phyloP scores from a whole-genome alignment of 2,113 vertebrate genomes.

The Melanotaenia duboulayi region DNA sequence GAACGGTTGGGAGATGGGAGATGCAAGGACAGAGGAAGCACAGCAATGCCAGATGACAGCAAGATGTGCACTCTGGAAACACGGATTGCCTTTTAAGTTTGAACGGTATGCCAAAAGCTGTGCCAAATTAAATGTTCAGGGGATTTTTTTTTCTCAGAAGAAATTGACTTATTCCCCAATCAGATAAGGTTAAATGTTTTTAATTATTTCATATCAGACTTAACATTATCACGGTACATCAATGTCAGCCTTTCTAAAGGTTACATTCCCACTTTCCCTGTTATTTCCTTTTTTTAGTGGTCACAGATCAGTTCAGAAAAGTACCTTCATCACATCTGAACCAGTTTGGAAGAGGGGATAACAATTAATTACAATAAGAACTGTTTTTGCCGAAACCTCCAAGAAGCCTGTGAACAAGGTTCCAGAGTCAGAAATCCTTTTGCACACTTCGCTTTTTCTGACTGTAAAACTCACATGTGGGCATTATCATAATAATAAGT shows the following conservation, averaged over 20 bases:
- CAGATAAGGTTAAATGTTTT: not conserved
- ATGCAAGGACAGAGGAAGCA: conserved; percentile 6
- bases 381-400: conserved; percentile 22
- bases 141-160: not conserved
- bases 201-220: conserved; percentile 11
- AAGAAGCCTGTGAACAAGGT: conserved; percentile 39
- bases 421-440: conserved; percentile 8
- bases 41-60: not conserved
- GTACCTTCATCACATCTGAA: not conserved
- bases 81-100: not conserved
- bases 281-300: conserved; percentile 3
- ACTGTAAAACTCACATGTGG: conserved; percentile 9
- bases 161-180: not conserved
- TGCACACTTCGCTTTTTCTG: conserved; percentile 6
- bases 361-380: conserved; percentile 45
- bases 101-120: conserved; percentile 1
- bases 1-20: too few relatives aligned
- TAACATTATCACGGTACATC: not conserved
- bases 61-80: not conserved
- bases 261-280: conserved; percentile 26
- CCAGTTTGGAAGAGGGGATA: conserved; percentile 36
- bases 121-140: not conserved
- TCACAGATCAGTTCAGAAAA: conserved; percentile 25
- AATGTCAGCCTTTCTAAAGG: not conserved
- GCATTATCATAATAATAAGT: not conserved